Evolutionary conservation across 2,113 vertebrate species (phyloP), one percentile per base, ranked within the genome.

Genomic region (Canis aureus): DNA sequence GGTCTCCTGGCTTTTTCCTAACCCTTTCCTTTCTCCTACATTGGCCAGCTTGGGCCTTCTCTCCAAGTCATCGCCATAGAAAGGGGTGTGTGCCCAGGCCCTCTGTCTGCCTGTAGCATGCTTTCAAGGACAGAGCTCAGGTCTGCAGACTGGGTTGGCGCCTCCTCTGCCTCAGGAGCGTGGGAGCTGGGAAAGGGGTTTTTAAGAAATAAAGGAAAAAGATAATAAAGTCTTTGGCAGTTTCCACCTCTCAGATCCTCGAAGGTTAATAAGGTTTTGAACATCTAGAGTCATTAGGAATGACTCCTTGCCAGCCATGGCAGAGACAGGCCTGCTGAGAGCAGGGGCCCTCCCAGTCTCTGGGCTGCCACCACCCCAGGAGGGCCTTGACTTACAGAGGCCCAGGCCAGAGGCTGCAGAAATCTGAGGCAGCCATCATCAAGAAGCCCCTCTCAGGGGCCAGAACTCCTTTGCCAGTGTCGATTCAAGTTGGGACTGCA

Each of bases 1-100:
- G 97, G 73, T 94, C 94, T 98, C 95, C 32, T 74, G 59, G 82
- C 84, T 93, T 98, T 97, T 92, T 87, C 38, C 85, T 83, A 94
- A 92, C 82, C 67, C 84, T 94, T 97, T 67, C 13, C 27, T 85
- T 85, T 74, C 11, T 80, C 69, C 73, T 92, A 15, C 62, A 43
- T 51, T 85, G 88, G 91, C n/a, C 73, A 60, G 25, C 73, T 86
- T 95, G 73, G 95, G 51, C 85, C 84, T 82, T 87, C 32, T 87
- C 35, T 19, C 53, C n/a, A 6, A 17, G n/a, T 64, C 79, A 57
- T 43, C 51, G 49, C 17, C 79, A 25, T 94, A 86, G 64, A 51
- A 94, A 95, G 88, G 74, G 43, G 43, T 43, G 43, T 43, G 43
- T 0, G 51, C 0, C 0, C 91, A 88, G 82, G 43, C 6, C 8